Evolutionary conservation across 2,797 vertebrate genomes (phyloP).

Genomic region (Toxotes lorentzi): DNA sequence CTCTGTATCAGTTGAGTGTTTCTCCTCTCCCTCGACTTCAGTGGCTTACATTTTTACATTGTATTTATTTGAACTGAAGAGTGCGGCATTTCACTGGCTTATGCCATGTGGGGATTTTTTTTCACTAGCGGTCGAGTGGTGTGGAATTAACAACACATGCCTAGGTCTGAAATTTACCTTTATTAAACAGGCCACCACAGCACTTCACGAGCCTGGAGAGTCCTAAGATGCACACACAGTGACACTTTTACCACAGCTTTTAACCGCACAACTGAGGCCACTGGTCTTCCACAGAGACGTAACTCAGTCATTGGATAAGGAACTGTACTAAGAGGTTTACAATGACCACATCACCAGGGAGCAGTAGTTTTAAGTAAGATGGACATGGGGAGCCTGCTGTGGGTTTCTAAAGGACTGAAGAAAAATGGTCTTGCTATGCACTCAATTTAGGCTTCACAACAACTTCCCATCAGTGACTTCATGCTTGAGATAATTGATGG

Average conservation of each 20-base stretch:
- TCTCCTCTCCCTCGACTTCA: slow-evolving; percentile 53
- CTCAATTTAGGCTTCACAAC: slow-evolving; percentile 66
- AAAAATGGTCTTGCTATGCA: slow-evolving; percentile 48
- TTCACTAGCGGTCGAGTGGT: slow-evolving; percentile 58
- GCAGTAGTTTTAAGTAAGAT: slow-evolving; percentile 55
- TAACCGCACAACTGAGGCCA: slow-evolving; percentile 44
- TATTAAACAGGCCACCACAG: slow-evolving; percentile 72
- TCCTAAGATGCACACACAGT: slow-evolving; percentile 55
- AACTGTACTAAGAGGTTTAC: slow-evolving; percentile 56
- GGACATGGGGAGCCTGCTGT: slow-evolving; percentile 44
- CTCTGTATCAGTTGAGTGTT: slow-evolving; percentile 39
- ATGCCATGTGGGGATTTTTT: slow-evolving; percentile 69
- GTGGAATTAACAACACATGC: slow-evolving; percentile 76
- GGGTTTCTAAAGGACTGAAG: slow-evolving; percentile 54
- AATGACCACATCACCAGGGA: slow-evolving; percentile 55
- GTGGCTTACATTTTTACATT: slow-evolving; percentile 64
- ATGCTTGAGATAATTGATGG: slow-evolving; percentile 69
- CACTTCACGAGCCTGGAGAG: slow-evolving; percentile 62
- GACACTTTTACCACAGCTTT: slow-evolving; percentile 65
- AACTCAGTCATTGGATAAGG: slow-evolving; percentile 43
- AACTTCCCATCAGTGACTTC: slow-evolving; percentile 67
- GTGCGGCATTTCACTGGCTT: slow-evolving; percentile 75
- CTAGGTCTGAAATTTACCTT: slow-evolving; percentile 73
- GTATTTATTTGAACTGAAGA: slow-evolving; percentile 78
- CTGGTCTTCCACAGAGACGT: slow-evolving; percentile 35